These are phyloP conservation scores for Caenorhabditis brenneri DNA, from an alignment of 1,140 invertebrate genomes.

Conservation along the genomic window DNA sequence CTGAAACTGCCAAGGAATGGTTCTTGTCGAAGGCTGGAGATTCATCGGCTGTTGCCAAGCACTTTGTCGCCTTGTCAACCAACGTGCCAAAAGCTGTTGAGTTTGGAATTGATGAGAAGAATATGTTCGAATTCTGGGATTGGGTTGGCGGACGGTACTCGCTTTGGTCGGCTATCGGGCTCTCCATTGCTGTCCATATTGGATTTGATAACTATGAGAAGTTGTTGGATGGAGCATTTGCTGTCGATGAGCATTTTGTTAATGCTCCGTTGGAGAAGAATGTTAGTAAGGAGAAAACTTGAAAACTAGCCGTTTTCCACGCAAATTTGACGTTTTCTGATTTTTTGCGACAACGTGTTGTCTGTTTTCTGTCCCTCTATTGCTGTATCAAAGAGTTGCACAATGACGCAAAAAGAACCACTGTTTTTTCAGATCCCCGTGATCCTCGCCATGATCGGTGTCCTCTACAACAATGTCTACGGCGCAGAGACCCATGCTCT, in stretches of 20 bases:
- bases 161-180: slow-evolving; percentile 95
- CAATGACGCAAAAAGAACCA: no score
- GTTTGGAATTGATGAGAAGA: slow-evolving; percentile 93
- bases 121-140: slow-evolving; percentile 99
- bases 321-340: slow-evolving; percentile 3
- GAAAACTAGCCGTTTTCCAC: no score
- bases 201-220: slow-evolving; percentile 92
- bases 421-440: slow-evolving; percentile 82
- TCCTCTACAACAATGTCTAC: slow-evolving; percentile 96
- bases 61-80: slow-evolving; percentile 97
- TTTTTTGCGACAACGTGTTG: no score
- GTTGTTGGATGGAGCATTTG: slow-evolving; percentile 86
- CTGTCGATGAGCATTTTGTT: slow-evolving; percentile 91
- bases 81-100: slow-evolving; percentile 79
- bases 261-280: slow-evolving; percentile 88
- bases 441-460: slow-evolving; percentile 87
- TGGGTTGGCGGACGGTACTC: slow-evolving; percentile 96
- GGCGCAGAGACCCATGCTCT: slow-evolving; percentile 92
- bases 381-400: no score
- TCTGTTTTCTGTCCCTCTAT: no score
- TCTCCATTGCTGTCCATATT: slow-evolving; percentile 90
- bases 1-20: slow-evolving; percentile 93
- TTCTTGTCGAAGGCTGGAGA: slow-evolving; percentile 85
- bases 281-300: no score
- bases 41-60: slow-evolving; percentile 84